Evolutionary conservation across 1,140 invertebrate genomes (phyloP), one percentile per base, ranked within the genome.

Genomic region (Hetaerina americana): DNA sequence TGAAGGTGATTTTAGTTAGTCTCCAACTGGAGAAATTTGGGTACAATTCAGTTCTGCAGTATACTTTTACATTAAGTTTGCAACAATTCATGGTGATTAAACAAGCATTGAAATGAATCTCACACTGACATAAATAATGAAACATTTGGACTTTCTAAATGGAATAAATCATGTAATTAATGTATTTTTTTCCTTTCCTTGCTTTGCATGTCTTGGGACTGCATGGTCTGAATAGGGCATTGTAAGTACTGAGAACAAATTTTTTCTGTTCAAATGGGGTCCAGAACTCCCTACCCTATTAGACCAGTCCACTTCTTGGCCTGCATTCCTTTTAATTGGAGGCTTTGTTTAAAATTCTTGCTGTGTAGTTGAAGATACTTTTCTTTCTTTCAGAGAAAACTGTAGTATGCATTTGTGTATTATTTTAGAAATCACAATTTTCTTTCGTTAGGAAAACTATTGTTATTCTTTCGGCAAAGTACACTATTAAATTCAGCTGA

Each of bases 171-270:
- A 72, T 74, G 71, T 73, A 73, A 74, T 74, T 74, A 74, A 74
- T 74, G 74, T 74, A 71, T 26, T 72, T 74, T 73, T 71, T 70
- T 74, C 71, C 71, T 71, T 74, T 70, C 73, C 66, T 74, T 74
- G 74, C 74, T 74, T 74, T 74, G 74, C 74, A 74, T 74, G 74
- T 74, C 57, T 68, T 67, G 49, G 18, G 28, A 71, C 71, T 74
- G 74, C 74, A 74, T 74, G 74, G 72, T 70, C 67, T 74, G 72
- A 74, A 74, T 74, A 74, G 74, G 66, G 66, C 26, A 71, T 73
- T 74, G 74, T 74, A 74, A 74, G 74, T 74, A 74, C 72, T 69
- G 26, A 70, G 66, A 57, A 18, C 15, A 69, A 27, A 25, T 69
- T 28, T 10, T 27, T 69, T 69, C 28, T n/a, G 28, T 27, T 69